Conservation (phyloP, 2,888 invertebrate species). For the Drosophila subquinaria region DNA sequence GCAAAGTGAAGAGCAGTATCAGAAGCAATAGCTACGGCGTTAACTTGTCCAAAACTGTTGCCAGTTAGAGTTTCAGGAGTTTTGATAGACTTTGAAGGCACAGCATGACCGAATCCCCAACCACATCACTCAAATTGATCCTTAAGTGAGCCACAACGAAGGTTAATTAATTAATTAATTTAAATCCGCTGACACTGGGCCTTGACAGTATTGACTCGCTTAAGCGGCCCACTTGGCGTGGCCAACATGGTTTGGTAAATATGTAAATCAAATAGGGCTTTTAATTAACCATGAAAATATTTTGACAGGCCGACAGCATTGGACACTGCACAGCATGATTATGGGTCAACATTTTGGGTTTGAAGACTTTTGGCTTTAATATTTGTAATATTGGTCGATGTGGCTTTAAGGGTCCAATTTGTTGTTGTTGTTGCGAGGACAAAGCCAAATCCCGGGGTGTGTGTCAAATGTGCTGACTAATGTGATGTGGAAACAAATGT, state of each 20-base stretch:
- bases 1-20: neutral
- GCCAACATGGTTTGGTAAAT: constrained; percentile 8
- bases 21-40: neutral
- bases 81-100: neutral
- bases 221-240: neutral
- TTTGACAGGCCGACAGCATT: constrained; percentile 42
- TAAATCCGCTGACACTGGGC: constrained; percentile 14
- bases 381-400: constrained; percentile 2
- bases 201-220: neutral
- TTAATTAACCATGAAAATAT: constrained; percentile 65
- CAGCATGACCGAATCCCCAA: neutral
- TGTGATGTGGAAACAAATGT: constrained; percentile 38
- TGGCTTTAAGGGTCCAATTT: constrained; percentile 21
- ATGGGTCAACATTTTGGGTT: constrained; percentile 10
- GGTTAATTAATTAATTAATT: constrained; percentile 49
- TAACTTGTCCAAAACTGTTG: constrained; percentile 21
- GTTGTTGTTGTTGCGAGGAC: constrained; percentile 7
- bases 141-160: constrained; percentile 1
- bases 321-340: constrained; percentile 13
- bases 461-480: constrained; percentile 56
- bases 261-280: constrained; percentile 58
- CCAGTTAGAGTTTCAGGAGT: neutral
- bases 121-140: constrained; percentile 13
- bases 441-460: constrained; percentile 24
- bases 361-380: constrained; percentile 21